Conservation (phyloP, 2,797 vertebrate species). For the Mormyrus hasselquistii region DNA sequence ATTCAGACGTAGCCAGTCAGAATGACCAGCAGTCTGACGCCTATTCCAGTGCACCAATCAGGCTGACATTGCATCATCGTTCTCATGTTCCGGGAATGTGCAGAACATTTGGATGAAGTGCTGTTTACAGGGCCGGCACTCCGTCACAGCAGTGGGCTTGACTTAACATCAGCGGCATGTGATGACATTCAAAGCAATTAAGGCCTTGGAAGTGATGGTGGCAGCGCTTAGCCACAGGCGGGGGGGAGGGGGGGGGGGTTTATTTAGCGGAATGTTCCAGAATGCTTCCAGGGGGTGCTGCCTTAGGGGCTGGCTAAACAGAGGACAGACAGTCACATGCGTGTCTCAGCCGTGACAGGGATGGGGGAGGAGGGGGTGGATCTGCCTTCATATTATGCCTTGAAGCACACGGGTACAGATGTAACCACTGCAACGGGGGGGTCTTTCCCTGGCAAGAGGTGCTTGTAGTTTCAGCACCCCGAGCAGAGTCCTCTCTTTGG, state of each 20-base stretch:
- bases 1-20: neutral
- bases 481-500: neutral
- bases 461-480: neutral
- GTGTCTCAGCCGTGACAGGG: neutral
- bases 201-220: constrained; percentile 15
- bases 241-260: neutral
- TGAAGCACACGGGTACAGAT: neutral
- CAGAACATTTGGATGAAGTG: neutral
- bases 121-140: neutral
- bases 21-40: neutral
- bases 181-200: constrained; percentile 4
- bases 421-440: neutral
- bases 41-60: neutral
- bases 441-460: neutral
- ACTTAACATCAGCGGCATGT: neutral
- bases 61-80: neutral
- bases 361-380: neutral
- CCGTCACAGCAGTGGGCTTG: neutral
- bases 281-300: neutral
- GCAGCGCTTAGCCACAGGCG: neutral
- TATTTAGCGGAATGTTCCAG: neutral
- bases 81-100: neutral
- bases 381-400: too few relatives aligned
- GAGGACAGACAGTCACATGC: neutral
- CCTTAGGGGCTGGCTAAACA: neutral